Percentiles rank a stretch among this genome's conserved stretches.
Evolutionary conservation across 2,113 vertebrate species (phyloP).

Genomic region (Erythrocebus patas): DNA sequence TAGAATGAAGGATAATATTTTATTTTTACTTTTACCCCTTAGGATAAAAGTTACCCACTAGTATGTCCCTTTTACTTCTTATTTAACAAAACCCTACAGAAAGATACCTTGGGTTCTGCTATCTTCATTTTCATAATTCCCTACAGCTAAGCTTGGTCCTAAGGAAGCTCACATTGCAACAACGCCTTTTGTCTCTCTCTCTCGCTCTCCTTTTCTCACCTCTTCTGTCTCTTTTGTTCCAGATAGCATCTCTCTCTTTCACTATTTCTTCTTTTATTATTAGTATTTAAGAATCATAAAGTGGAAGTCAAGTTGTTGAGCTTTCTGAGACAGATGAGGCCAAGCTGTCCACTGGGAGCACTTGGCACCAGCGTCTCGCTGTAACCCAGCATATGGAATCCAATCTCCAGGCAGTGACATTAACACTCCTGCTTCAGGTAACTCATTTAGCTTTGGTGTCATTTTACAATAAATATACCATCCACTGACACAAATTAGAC

Average conservation of each 20-base stretch:
- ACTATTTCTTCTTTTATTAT: constrained; percentile 75
- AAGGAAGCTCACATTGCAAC: constrained; percentile 27
- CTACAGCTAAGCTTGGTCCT: constrained; percentile 24
- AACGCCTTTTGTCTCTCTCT: not conserved
- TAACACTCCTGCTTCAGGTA: constrained; percentile 88
- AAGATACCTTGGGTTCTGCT: constrained; percentile 30
- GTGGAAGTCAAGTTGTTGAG: constrained; percentile 80
- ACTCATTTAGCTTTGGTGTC: constrained; percentile 90
- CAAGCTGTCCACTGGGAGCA: constrained; percentile 79
- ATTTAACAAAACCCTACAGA: constrained; percentile 22
- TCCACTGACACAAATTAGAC: constrained; percentile 91
- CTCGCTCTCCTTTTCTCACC: not conserved
- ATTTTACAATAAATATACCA: constrained; percentile 92
- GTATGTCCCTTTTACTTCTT: not conserved
- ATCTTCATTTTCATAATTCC: constrained; percentile 36
- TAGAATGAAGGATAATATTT: not conserved
- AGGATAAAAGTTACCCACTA: not conserved
- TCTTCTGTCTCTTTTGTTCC: constrained; percentile 23
- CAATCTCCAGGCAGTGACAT: constrained; percentile 85
- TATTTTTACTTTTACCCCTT: not conserved
- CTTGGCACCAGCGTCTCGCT: constrained; percentile 72
- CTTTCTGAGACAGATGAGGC: constrained; percentile 82
- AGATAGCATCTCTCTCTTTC: not conserved
- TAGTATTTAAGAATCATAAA: constrained; percentile 84
- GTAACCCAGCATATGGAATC: constrained; percentile 83